A percentile compares a stretch with the other conserved stretches of the same genome.
phyloP scores from a whole-genome alignment of 1,140 invertebrate species.

The Lordiphosa stackelbergi region DNA sequence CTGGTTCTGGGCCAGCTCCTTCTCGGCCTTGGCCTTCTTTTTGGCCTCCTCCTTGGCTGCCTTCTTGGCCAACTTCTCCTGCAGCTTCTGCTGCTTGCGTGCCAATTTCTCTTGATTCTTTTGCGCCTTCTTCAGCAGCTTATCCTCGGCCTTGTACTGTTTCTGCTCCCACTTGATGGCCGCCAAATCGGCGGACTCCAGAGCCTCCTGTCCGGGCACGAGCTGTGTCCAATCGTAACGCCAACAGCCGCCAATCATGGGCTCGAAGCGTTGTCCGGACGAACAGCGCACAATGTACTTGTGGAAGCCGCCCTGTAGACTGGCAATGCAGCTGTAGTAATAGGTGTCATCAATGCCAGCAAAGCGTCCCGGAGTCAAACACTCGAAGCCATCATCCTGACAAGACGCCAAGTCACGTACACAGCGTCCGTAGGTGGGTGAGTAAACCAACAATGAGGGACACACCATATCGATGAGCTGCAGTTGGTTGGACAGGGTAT shows the following conservation, averaged over 20 bases:
- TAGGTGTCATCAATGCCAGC: slow-evolving; percentile 45
- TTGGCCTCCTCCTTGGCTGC: slow-evolving; percentile 63
- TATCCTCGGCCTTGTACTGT: slow-evolving; percentile 55
- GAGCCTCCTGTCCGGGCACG: slow-evolving; percentile 33
- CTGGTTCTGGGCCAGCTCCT: slow-evolving; percentile 16
- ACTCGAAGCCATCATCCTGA: slow-evolving; percentile 35
- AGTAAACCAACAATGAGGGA: slow-evolving; percentile 35
- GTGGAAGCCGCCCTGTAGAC: slow-evolving; percentile 40
- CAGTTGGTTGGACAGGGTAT: slow-evolving; percentile 19
- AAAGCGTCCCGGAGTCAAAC: slow-evolving; percentile 34
- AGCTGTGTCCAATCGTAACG: slow-evolving; percentile 59
- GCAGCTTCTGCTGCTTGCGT: slow-evolving; percentile 59
- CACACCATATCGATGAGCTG: slow-evolving; percentile 27
- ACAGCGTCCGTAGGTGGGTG: slow-evolving; percentile 40
- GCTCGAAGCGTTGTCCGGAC: slow-evolving; percentile 40
- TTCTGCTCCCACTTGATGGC: slow-evolving; percentile 64
- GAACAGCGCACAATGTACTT: slow-evolving; percentile 64
- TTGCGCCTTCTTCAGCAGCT: slow-evolving; percentile 47
- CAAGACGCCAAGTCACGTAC: slow-evolving; percentile 55
- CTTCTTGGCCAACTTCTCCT: slow-evolving; percentile 60
- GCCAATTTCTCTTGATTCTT: slow-evolving; percentile 55
- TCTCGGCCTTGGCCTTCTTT: slow-evolving; percentile 51
- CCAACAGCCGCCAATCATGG: slow-evolving; percentile 43
- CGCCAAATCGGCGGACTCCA: slow-evolving; percentile 50
- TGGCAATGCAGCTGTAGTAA: slow-evolving; percentile 57